These are phyloP conservation scores for Meteorus cinctellus DNA, from an alignment of 2,888 invertebrate species.

Conservation along the genomic window DNA sequence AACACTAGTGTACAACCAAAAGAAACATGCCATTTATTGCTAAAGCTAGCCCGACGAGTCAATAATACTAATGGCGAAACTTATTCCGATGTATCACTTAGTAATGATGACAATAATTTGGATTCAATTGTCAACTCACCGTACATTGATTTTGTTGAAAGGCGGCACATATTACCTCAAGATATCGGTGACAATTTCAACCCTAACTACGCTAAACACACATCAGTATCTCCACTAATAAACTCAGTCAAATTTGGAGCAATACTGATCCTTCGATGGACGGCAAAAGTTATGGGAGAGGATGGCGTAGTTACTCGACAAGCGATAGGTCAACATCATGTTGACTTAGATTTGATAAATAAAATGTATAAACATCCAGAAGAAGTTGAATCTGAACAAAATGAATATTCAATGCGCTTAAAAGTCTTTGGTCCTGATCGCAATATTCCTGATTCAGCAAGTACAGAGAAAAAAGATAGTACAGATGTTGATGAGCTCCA, in stretches of 20 bases:
- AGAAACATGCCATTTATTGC: constrained; percentile 75
- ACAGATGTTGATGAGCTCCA: constrained; percentile 58
- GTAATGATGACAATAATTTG: constrained; percentile 56
- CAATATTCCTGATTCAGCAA: constrained; percentile 69
- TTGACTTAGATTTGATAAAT: constrained; percentile 78
- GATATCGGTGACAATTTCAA: constrained; percentile 54
- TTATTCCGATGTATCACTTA: constrained; percentile 71
- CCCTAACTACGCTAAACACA: constrained; percentile 28
- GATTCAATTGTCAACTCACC: constrained; percentile 66
- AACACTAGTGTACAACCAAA: constrained; percentile 74
- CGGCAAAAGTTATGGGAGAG: constrained; percentile 75
- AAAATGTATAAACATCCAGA: constrained; percentile 75
- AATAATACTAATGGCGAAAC: constrained; percentile 44
- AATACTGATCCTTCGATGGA: constrained; percentile 74
- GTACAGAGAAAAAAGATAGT: constrained; percentile 43
- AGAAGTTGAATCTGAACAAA: constrained; percentile 65
- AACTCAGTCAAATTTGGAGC: constrained; percentile 65
- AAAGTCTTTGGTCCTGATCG: constrained; percentile 71
- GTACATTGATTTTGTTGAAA: constrained; percentile 74
- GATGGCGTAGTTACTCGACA: constrained; percentile 75
- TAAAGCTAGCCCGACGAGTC: constrained; percentile 72
- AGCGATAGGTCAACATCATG: constrained; percentile 82
- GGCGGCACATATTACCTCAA: constrained; percentile 65
- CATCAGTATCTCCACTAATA: constrained; percentile 37
- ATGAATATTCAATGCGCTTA: constrained; percentile 64